Evolutionary conservation across 2,888 invertebrate species (phyloP).

Genomic region (Notocelia uddmanniana): DNA sequence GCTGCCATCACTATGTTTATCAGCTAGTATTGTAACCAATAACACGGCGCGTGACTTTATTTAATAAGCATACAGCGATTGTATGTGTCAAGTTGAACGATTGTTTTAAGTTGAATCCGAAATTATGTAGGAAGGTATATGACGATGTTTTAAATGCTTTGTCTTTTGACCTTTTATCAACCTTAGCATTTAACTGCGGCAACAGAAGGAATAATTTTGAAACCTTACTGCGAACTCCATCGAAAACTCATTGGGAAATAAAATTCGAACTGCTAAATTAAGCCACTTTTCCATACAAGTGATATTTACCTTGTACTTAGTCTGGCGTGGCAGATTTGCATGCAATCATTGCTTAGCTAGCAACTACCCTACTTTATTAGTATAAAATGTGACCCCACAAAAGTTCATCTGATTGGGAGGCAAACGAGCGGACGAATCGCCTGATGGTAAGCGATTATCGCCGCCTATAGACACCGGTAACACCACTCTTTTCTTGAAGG

Average conservation of each 20-base stretch:
- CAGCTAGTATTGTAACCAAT: background rate
- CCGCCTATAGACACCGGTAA: no score
- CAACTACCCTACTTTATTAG: no score
- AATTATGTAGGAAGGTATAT: background rate
- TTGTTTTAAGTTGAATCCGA: background rate
- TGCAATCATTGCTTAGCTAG: no score
- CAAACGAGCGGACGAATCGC: no score
- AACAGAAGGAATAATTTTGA: background rate
- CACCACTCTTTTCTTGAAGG: no score
- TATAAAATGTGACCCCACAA: no score
- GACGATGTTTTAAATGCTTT: conserved; percentile 8
- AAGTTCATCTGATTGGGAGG: no score
- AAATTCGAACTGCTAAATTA: no score
- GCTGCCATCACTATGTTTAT: background rate
- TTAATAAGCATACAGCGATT: conserved; percentile 2
- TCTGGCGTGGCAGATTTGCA: no score
- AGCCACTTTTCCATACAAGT: no score
- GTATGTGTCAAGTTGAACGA: background rate
- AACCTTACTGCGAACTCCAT: background rate
- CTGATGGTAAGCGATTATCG: no score
- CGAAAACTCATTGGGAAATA: background rate
- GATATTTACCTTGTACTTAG: no score
- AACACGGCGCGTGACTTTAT: conserved; percentile 1
- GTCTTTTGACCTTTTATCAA: conserved; percentile 17
- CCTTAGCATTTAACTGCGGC: conserved; percentile 7